Evolutionary conservation across 2,888 invertebrate genomes (phyloP).

Genomic region (Acrobasis consociella): DNA sequence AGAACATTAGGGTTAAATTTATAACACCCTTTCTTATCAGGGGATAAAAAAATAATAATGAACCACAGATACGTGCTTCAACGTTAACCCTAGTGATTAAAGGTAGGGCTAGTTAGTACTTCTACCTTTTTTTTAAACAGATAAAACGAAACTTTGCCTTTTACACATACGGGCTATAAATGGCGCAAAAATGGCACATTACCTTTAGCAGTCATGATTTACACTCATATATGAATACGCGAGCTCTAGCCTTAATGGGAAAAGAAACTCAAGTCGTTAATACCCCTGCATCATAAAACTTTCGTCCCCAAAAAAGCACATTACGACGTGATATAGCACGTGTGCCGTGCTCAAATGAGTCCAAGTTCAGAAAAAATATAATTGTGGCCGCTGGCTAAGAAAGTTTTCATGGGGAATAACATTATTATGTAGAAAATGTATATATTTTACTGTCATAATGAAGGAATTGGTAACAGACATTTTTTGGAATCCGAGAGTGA

Average conservation of each 20-base stretch:
- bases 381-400: conserved; percentile 35
- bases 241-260: neutral
- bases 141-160: too few species aligned
- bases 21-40: too few species aligned
- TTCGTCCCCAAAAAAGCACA: conserved; percentile 11
- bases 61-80: too few species aligned
- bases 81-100: too few species aligned
- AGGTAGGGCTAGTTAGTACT: too few species aligned
- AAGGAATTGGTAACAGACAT: neutral
- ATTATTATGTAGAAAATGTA: conserved; percentile 36
- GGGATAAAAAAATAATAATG: too few species aligned
- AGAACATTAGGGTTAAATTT: too few species aligned
- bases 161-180: too few species aligned
- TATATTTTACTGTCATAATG: neutral
- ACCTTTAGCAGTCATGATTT: too few species aligned
- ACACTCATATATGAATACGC: neutral
- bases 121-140: too few species aligned
- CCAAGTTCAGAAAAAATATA: conserved; percentile 44
- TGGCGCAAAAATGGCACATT: too few species aligned
- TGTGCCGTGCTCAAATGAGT: conserved; percentile 44
- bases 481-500: too few species aligned
- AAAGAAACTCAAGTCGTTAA: conserved; percentile 10
- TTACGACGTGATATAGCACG: conserved; percentile 27
- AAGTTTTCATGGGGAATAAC: conserved; percentile 36
- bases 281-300: conserved; percentile 8